A percentile compares a stretch with the other conserved stretches of the same genome.
Conservation (phyloP, 2,797 vertebrate genomes). For the Poeciliopsis turneri region DNA sequence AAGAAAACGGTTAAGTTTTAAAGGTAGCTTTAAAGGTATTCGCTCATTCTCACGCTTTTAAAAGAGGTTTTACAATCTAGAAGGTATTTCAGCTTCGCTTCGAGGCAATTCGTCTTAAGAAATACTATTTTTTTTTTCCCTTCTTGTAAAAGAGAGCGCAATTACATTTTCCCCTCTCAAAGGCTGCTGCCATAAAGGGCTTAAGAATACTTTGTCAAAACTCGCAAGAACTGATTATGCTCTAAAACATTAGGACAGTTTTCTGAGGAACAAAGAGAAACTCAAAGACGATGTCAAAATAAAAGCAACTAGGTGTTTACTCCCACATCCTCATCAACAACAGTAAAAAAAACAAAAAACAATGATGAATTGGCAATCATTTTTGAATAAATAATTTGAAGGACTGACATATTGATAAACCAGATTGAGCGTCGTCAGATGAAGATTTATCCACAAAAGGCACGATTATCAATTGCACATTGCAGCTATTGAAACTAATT, state of each 20-base stretch:
- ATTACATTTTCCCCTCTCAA: constrained; percentile 22
- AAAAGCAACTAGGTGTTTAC: neutral
- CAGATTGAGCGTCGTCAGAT: neutral
- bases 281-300: neutral
- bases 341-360: neutral
- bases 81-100: constrained; percentile 41
- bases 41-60: constrained; percentile 46
- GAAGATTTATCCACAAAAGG: neutral
- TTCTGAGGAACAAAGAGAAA: neutral
- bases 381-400: neutral
- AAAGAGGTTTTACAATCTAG: constrained; percentile 55
- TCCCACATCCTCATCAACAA: neutral
- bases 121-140: constrained; percentile 5
- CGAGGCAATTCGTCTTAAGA: constrained; percentile 44
- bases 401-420: neutral
- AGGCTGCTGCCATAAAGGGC: constrained; percentile 13
- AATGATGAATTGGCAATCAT: neutral
- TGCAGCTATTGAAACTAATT: no score
- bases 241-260: constrained; percentile 1
- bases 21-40: constrained; percentile 51
- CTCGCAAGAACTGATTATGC: constrained; percentile 5
- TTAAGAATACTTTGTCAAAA: constrained; percentile 22
- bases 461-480: no score
- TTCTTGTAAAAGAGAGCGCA: constrained; percentile 42
- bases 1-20: constrained; percentile 57